Conservation (phyloP, 1,140 invertebrate genomes). For the Drosophila persimilis region DNA sequence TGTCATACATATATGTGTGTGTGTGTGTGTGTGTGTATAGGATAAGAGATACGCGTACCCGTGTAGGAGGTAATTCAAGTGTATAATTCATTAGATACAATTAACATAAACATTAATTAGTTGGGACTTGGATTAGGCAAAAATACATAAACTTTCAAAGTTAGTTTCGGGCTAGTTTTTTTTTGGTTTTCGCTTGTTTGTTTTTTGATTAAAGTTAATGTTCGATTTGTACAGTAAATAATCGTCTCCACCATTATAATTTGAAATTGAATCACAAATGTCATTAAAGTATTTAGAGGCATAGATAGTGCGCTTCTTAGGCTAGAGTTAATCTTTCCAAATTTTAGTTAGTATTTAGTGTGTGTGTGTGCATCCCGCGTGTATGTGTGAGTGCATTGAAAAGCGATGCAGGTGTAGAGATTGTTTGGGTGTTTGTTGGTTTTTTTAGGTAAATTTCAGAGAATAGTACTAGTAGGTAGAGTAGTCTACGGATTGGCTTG, state of each 20-base stretch:
- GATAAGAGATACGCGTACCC: conserved; percentile 20
- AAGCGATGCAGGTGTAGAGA: conserved; percentile 57
- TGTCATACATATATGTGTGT: background rate
- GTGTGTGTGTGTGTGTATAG: background rate
- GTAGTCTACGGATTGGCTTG: conserved; percentile 28
- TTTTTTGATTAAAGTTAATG: conserved; percentile 46
- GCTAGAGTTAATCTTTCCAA: conserved; percentile 51
- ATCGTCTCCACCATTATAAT: conserved; percentile 50
- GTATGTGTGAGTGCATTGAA: conserved; percentile 50
- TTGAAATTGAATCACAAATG: conserved; percentile 78
- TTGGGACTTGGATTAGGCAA: conserved; percentile 51
- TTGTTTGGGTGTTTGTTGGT: background rate
- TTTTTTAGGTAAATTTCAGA: conserved; percentile 3
- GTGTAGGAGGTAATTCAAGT: conserved; percentile 45
- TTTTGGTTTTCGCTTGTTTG: too few relatives aligned
- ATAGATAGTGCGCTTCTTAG: conserved; percentile 51
- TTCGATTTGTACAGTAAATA: conserved; percentile 55
- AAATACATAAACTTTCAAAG: conserved; percentile 65
- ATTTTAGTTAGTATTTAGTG: conserved; percentile 34
- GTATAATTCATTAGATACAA: conserved; percentile 40
- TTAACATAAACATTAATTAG: conserved; percentile 56
- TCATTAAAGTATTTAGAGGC: conserved; percentile 64
- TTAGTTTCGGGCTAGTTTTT: conserved; percentile 40
- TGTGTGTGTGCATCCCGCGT: conserved; percentile 14
- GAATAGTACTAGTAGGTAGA: conserved; percentile 11